These are phyloP conservation scores for Dromas ardeola DNA, from an alignment of 2,113 vertebrate genomes.

Conservation along the genomic window DNA sequence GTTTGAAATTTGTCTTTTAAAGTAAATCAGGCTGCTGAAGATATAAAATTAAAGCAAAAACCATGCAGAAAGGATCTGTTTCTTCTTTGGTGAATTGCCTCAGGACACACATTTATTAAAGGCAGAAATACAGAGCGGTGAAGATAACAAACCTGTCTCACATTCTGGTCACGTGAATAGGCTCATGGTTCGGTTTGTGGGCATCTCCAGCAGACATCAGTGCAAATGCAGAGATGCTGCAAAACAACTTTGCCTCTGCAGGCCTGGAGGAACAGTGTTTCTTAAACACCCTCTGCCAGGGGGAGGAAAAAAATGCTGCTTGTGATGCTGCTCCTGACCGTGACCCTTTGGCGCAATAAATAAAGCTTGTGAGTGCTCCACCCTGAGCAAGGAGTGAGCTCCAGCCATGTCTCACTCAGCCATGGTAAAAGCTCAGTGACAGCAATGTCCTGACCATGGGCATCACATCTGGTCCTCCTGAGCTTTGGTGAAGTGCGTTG, in stretches of 20 bases:
- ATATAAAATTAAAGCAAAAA: neutral
- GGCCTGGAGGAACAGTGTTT: neutral
- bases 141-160: neutral
- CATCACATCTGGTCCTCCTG: neutral
- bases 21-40: neutral
- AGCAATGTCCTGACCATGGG: neutral
- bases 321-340: neutral
- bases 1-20: neutral
- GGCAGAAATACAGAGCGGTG: neutral
- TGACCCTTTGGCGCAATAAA: neutral
- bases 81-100: neutral
- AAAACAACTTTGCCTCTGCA: neutral
- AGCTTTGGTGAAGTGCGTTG: neutral
- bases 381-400: neutral
- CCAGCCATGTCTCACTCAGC: neutral
- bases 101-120: neutral
- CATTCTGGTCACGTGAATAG: neutral
- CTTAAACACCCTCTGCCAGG: neutral
- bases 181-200: neutral
- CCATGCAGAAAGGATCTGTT: neutral
- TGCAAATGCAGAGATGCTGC: neutral
- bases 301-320: neutral
- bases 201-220: neutral
- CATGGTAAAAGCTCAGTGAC: fast-evolving
- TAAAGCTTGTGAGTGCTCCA: neutral